phyloP scores from a whole-genome alignment of 2,888 invertebrate species.

The Epinotia bilunana region DNA sequence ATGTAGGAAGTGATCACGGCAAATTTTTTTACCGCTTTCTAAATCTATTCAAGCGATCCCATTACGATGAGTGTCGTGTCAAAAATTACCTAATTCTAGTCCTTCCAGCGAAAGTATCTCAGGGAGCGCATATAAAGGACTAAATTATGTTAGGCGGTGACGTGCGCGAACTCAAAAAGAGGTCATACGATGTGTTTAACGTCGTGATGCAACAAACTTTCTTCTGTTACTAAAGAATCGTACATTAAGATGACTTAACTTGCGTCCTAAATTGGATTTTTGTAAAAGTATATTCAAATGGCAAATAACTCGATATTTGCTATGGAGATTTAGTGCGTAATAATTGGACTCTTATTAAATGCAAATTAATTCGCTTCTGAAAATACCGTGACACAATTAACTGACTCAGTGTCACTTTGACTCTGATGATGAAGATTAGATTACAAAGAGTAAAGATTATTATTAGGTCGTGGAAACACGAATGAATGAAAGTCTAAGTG shows the following conservation, averaged over 20 bases:
- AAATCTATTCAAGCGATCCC: slow-evolving; percentile 17
- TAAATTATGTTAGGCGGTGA: slow-evolving; percentile 38
- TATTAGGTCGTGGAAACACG: not conserved
- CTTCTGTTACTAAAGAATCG: slow-evolving; percentile 43
- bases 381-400: too few relatives aligned
- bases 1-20: slow-evolving; percentile 21
- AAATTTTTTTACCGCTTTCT: slow-evolving; percentile 36
- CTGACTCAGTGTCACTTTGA: too few relatives aligned
- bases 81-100: slow-evolving; percentile 27
- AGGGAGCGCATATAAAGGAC: slow-evolving; percentile 40
- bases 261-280: slow-evolving; percentile 26
- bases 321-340: slow-evolving; percentile 3
- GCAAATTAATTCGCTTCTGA: too few relatives aligned
- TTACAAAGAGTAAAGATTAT: too few relatives aligned
- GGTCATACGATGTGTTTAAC: slow-evolving; percentile 25
- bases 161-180: slow-evolving; percentile 39
- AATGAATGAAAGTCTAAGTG: not conserved
- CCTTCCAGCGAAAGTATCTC: slow-evolving; percentile 25
- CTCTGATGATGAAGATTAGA: too few relatives aligned
- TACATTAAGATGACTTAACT: slow-evolving; percentile 38
- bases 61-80: slow-evolving; percentile 12
- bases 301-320: slow-evolving; percentile 2
- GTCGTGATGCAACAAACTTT: slow-evolving; percentile 41
- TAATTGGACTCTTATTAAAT: too few relatives aligned
- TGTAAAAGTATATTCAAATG: not conserved